Conservation (phyloP, 1,140 invertebrate species). For the Solen grandis region DNA sequence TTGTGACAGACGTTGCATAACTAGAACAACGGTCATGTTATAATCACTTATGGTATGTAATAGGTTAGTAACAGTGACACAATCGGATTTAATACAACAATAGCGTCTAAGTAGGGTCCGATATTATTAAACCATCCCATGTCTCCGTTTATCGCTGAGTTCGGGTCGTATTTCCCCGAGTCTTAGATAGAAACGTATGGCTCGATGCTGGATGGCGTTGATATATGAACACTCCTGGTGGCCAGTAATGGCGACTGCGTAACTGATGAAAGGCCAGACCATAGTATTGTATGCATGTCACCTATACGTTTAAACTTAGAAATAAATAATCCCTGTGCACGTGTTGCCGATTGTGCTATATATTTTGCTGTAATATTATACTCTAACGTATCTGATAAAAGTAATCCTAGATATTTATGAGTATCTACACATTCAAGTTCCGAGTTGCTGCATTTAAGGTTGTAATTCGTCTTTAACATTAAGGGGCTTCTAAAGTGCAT, state of each 20-base stretch:
- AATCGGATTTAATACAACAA: too few relatives aligned
- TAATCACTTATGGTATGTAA: too few relatives aligned
- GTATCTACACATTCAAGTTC: neutral
- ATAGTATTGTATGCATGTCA: conserved; percentile 10
- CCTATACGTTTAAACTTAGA: conserved; percentile 7
- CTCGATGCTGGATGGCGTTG: neutral
- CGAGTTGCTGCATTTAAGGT: neutral
- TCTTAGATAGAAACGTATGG: neutral
- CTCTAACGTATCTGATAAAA: conserved; percentile 4
- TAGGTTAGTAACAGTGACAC: too few relatives aligned
- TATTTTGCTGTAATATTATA: conserved; percentile 14
- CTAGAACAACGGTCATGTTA: too few relatives aligned
- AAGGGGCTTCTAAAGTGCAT: too few relatives aligned
- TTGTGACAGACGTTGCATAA: too few relatives aligned
- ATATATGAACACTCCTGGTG: too few relatives aligned
- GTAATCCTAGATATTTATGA: conserved; percentile 16
- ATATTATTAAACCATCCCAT: too few relatives aligned
- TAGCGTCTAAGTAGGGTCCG: too few relatives aligned
- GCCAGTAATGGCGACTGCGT: too few relatives aligned
- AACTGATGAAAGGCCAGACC: too few relatives aligned
- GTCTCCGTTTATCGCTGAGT: neutral
- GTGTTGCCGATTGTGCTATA: neutral
- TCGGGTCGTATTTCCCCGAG: neutral
- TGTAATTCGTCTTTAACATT: conserved; percentile 3
- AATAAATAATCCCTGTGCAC: conserved; percentile 1